Evolutionary conservation across 1,140 invertebrate genomes (phyloP).

Genomic region (Holotrichia oblita): DNA sequence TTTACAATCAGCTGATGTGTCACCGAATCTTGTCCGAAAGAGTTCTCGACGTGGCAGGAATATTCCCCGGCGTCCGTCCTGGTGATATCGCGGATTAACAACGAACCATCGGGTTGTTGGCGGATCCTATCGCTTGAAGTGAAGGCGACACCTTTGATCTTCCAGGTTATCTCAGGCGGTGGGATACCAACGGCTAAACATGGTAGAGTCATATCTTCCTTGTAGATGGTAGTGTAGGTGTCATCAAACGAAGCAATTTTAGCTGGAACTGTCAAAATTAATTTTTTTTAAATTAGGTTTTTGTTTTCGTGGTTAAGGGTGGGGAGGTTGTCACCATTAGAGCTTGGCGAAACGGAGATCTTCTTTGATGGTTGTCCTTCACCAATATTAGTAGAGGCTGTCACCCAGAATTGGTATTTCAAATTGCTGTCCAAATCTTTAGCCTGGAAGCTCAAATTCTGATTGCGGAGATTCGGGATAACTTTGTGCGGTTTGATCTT

Average conservation of each 20-base stretch:
- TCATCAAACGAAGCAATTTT: conserved; percentile 94
- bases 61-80: conserved; percentile 91
- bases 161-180: conserved; percentile 89
- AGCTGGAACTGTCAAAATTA: conserved; percentile 81
- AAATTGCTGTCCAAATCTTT: conserved; percentile 81
- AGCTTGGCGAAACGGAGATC: conserved; percentile 82
- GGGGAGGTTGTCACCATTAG: too few species aligned
- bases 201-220: conserved; percentile 89
- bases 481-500: conserved; percentile 64
- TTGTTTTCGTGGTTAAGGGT: too few species aligned
- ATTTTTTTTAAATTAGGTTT: too few species aligned
- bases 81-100: conserved; percentile 89
- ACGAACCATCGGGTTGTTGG: conserved; percentile 86
- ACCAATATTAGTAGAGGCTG: conserved; percentile 90
- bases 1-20: conserved; percentile 87
- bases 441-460: conserved; percentile 79
- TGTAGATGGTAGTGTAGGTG: conserved; percentile 87
- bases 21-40: conserved; percentile 90
- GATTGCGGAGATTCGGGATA: conserved; percentile 57
- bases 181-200: conserved; percentile 92
- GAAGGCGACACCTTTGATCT: conserved; percentile 67
- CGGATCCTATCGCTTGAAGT: conserved; percentile 74
- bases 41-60: conserved; percentile 91
- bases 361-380: conserved; percentile 90
- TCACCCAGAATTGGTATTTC: conserved; percentile 94